Conservation (phyloP, 2,888 invertebrate species). For the Odontocerum albicorne region DNA sequence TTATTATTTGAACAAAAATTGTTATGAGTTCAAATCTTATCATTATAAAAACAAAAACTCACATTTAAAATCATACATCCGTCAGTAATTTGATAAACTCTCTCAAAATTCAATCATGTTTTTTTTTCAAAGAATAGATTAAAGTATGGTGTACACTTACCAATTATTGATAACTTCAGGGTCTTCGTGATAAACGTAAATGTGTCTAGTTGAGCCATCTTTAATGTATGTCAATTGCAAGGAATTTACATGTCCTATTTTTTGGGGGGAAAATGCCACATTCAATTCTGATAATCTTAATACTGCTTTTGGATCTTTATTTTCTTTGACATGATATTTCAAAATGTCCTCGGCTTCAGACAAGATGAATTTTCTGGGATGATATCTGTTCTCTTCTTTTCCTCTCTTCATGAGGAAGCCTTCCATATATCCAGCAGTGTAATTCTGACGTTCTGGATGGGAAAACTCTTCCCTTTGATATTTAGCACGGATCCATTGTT, state of each 20-base stretch:
- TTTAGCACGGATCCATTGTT: slow-evolving; percentile 91
- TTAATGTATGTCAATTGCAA: slow-evolving; percentile 84
- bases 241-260: slow-evolving; percentile 77
- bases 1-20: too few relatives aligned
- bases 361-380: slow-evolving; percentile 80
- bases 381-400: slow-evolving; percentile 83
- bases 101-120: too few relatives aligned
- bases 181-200: slow-evolving; percentile 85
- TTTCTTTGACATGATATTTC: slow-evolving; percentile 73
- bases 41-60: too few relatives aligned
- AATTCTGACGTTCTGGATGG: slow-evolving; percentile 76
- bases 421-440: slow-evolving; percentile 79
- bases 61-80: too few relatives aligned
- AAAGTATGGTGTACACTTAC: slow-evolving; percentile 48
- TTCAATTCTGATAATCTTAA: slow-evolving; percentile 81
- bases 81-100: too few relatives aligned
- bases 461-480: slow-evolving; percentile 88
- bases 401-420: slow-evolving; percentile 88
- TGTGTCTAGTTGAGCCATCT: slow-evolving; percentile 82
- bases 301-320: slow-evolving; percentile 80
- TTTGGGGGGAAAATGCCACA: slow-evolving; percentile 80
- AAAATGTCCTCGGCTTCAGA: slow-evolving; percentile 79
- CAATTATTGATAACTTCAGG: slow-evolving; percentile 84
- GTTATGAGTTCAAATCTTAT: too few relatives aligned
- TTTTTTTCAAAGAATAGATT: slow-evolving; percentile 18